phyloP scores from a whole-genome alignment of 2,113 vertebrate species.

The Istiophorus platypterus region DNA sequence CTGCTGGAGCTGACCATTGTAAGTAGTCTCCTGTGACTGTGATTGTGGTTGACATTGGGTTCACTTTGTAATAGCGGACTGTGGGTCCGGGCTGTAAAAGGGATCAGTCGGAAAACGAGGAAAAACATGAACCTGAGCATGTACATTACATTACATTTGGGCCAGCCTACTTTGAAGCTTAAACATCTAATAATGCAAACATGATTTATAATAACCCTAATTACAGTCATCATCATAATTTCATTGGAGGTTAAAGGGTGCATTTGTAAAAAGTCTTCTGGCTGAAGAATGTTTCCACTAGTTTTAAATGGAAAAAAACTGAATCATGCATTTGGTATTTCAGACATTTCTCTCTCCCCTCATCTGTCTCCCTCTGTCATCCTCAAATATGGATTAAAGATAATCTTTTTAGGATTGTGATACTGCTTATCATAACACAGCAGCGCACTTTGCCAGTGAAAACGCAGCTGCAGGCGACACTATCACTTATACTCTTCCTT shows the following conservation, averaged over 20 bases:
- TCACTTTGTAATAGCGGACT: constrained; percentile 65
- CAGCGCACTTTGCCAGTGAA: not conserved
- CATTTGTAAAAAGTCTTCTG: constrained; percentile 17
- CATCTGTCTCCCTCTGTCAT: not conserved
- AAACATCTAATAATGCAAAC: constrained; percentile 57
- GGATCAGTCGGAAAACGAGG: constrained; percentile 64
- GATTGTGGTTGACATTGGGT: constrained; percentile 74
- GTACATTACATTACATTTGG: constrained; percentile 40
- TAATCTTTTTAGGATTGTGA: constrained; percentile 12
- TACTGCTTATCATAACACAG: constrained; percentile 9
- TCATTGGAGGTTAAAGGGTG: constrained; percentile 35
- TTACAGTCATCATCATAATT: constrained; percentile 47
- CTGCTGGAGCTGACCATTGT: constrained; percentile 63
- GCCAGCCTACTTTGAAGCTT: constrained; percentile 40
- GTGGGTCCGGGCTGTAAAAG: constrained; percentile 45
- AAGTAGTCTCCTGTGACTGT: constrained; percentile 69
- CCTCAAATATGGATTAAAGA: constrained; percentile 31
- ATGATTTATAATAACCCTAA: constrained; percentile 57
- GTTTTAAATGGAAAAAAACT: constrained; percentile 31
- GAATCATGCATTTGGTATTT: constrained; percentile 34
- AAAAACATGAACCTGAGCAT: constrained; percentile 43
- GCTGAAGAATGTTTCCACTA: constrained; percentile 47
- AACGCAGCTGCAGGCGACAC: too few species aligned
- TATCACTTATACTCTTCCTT: not conserved
- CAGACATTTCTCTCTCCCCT: not conserved